These are phyloP conservation scores for Ormyrus labotus DNA, from an alignment of 2,888 invertebrate species.

Conservation along the genomic window DNA sequence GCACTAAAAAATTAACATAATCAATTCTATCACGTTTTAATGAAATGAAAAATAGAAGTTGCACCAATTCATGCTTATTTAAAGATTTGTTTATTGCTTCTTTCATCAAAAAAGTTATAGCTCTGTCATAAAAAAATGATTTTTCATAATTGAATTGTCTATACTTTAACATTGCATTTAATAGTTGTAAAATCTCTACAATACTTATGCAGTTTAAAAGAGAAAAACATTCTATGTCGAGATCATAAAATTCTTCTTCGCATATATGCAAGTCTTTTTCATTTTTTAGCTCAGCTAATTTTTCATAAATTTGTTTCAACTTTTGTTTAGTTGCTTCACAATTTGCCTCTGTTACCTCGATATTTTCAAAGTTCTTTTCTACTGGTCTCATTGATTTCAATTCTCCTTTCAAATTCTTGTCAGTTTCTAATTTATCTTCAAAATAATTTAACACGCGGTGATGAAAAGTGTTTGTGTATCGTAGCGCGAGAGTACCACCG, in stretches of 20 bases:
- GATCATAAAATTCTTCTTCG: not conserved
- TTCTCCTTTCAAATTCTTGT: not conserved
- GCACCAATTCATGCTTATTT: slow-evolving; percentile 46
- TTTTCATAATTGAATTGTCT: slow-evolving; percentile 13
- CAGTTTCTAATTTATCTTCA: not conserved
- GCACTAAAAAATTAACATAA: slow-evolving; percentile 39
- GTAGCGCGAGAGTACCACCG: not conserved
- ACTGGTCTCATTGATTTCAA: too few relatives aligned
- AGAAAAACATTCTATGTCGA: slow-evolving; percentile 43
- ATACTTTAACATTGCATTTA: slow-evolving; percentile 50
- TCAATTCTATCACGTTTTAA: slow-evolving; percentile 37
- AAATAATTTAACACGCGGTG: slow-evolving; percentile 41
- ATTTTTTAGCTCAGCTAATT: too few relatives aligned
- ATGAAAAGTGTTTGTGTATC: slow-evolving; percentile 29
- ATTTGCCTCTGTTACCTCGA: too few relatives aligned
- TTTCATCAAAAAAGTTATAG: slow-evolving; percentile 48
- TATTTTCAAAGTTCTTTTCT: too few relatives aligned
- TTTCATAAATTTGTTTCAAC: too few relatives aligned
- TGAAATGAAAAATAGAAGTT: slow-evolving; percentile 58
- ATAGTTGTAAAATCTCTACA: slow-evolving; percentile 51
- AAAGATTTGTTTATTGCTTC: slow-evolving; percentile 29
- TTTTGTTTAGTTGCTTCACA: too few relatives aligned
- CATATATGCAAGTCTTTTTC: not conserved
- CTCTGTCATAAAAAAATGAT: slow-evolving; percentile 50
- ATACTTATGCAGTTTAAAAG: slow-evolving; percentile 20